Evolutionary conservation across 2,888 invertebrate genomes (phyloP).

Genomic region (Sclerodermus sp.): DNA sequence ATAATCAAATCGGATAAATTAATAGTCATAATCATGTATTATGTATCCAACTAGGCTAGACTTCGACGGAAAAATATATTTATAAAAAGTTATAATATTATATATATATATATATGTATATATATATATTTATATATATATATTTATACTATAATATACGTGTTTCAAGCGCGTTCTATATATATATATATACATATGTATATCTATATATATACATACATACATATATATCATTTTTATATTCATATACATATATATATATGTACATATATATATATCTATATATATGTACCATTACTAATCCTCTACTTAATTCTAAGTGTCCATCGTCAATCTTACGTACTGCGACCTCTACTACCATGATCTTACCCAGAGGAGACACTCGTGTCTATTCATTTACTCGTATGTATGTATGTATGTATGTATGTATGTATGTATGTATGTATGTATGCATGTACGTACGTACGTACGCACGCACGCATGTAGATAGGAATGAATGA

Average conservation of each 20-base stretch:
- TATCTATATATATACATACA: slow-evolving; percentile 21
- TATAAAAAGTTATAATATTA: slow-evolving; percentile 58
- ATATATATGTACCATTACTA: slow-evolving; percentile 44
- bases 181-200: slow-evolving; percentile 29
- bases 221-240: slow-evolving; percentile 31
- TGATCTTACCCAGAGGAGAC: not conserved
- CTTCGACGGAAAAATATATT: slow-evolving; percentile 59
- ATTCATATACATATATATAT: slow-evolving; percentile 31
- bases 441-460: not conserved
- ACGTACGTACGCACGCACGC: not conserved
- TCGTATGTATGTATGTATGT: not conserved
- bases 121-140: no score
- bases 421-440: not conserved
- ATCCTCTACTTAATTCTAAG: slow-evolving; percentile 47
- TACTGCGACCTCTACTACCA: slow-evolving; percentile 20
- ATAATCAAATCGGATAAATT: slow-evolving; percentile 49
- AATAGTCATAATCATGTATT: slow-evolving; percentile 50
- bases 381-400: not conserved
- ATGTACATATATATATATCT: slow-evolving; percentile 7
- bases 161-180: slow-evolving; percentile 55
- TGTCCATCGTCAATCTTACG: slow-evolving; percentile 38
- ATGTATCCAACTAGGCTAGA: slow-evolving; percentile 56
- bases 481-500: no score
- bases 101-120: slow-evolving; percentile 31
- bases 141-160: no score